Evolutionary conservation across 2,888 invertebrate species (phyloP), one percentile per base, ranked within the genome.

Genomic region (Hypselothyrea guttata): DNA sequence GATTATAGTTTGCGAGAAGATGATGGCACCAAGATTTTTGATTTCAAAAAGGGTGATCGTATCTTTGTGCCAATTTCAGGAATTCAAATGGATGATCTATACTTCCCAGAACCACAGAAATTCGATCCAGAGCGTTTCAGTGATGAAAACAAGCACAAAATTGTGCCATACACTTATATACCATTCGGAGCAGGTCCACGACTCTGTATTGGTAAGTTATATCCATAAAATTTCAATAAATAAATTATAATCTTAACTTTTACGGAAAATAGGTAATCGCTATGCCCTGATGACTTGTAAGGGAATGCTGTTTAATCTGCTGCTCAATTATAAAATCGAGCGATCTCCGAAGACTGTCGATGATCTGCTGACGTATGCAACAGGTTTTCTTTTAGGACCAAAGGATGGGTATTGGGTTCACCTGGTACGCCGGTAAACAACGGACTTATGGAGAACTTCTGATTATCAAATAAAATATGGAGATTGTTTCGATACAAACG

Each of bases 161-260:
- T 90, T 7, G 77, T 86, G 18, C 88, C 89, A 0, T 89, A 88
- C 33, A 84, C 89, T 0, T 92, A 91, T 71, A 68, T 91, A 63
- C 92, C 92, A 0, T 92, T 92, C 52, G 92, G 92, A n/a, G 54
- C 88, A 0, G 93, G 93, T 3, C 92, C 93, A 0, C 90, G 93
- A 64, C 92, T 90, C 73, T 93, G 93, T 65, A 92, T 93, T 35
- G 93, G 92, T 87, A 46, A 67, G 66, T 51, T 2, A 8, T 27
- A 3, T 27, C 1, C 1, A 12, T 7, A 27, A 0, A 27, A 4
- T 28, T 35, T 18, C 0, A 0, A 11, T 8, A 13, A 22, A 28
- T 3, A 2, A 4, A 34, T 15, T 22, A 7, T 12, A 22, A 8
- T 11, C 1, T 27, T n/a, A 1, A 4, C 4, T 31, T 5, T 11